phyloP scores from a whole-genome alignment of 2,888 invertebrate genomes.

The Colostygia pectinataria region DNA sequence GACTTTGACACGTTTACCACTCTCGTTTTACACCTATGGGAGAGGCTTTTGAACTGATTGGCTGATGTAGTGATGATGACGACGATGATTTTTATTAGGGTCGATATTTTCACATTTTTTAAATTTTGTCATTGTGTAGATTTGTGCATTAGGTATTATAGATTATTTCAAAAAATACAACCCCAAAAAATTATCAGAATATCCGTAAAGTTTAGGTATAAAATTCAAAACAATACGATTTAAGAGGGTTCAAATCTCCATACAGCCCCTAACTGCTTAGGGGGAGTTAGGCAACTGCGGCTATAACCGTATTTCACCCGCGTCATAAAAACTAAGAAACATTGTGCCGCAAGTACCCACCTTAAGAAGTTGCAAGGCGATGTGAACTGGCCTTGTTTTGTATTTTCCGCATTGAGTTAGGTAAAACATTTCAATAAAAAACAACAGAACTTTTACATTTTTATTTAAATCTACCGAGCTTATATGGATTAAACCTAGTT shows the following conservation, averaged over 20 bases:
- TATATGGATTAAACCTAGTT: too few relatives aligned
- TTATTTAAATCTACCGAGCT: too few relatives aligned
- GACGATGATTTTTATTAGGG: too few relatives aligned
- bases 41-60: too few relatives aligned
- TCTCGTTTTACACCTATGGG: too few relatives aligned
- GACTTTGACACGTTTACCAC: too few relatives aligned
- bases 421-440: background rate
- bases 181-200: slow-evolving; percentile 13
- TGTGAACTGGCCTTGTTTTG: background rate
- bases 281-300: slow-evolving; percentile 54
- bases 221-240: slow-evolving; percentile 54
- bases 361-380: slow-evolving; percentile 15
- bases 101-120: too few relatives aligned
- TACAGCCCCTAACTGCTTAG: slow-evolving; percentile 50
- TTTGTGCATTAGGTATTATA: too few relatives aligned
- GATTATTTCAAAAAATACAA: background rate
- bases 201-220: slow-evolving; percentile 24
- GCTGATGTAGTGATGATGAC: too few relatives aligned
- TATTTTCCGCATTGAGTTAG: too few relatives aligned
- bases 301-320: slow-evolving; percentile 71
- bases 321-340: slow-evolving; percentile 76
- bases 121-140: too few relatives aligned
- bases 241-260: slow-evolving; percentile 69
- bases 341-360: slow-evolving; percentile 51
- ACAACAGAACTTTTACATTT: too few relatives aligned